Evolutionary conservation across 2,113 vertebrate species (phyloP), one percentile per base, ranked within the genome.

Genomic region (Noctilio leporinus): DNA sequence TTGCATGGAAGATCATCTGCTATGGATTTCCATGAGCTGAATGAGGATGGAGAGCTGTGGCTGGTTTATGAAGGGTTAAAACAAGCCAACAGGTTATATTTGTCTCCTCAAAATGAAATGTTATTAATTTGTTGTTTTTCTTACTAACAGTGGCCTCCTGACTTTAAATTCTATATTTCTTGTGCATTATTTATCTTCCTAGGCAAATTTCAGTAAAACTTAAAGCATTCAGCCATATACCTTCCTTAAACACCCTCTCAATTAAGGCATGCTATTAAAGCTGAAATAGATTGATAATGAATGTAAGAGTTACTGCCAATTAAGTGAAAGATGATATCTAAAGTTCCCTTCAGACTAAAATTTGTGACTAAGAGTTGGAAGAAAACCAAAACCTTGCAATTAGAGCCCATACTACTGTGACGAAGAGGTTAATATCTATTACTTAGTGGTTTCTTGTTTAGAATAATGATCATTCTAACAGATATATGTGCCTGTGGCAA

Each of bases 61-160:
- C 99, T 99, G 99, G 99, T 99, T 98, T 99, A 99, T 99, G 99
- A 99, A 99, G 99, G 99, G 99, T 99, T 99, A 99, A 99, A 99
- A 99, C 99, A 99, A 98, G 99, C 99, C 98, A 99, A 99, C 99
- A 99, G 99, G 99, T 99, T 99, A 99, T 96, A 92, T 96, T 92
- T 98, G 95, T 98, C 97, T 98, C 98, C 96, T 97, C 97, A 98
- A 96, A 96, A 94, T 96, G 97, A 7, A 70, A 57, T 84, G 89
- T 89, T 97, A 95, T 85, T 97, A 86, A 82, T 96, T 93, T 97
- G 96, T 95, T 95, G 94, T 96, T 98, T 98, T 95, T 95, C 96
- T 97, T 96, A 97, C 97, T 98, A 97, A 98, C 97, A 92, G 93
- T 93, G 85, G 40, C 94, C 92, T 95, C 94, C 43, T 97, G 95